These are phyloP conservation scores for Pinna nobilis DNA, from an alignment of 1,140 invertebrate species.

Conservation along the genomic window DNA sequence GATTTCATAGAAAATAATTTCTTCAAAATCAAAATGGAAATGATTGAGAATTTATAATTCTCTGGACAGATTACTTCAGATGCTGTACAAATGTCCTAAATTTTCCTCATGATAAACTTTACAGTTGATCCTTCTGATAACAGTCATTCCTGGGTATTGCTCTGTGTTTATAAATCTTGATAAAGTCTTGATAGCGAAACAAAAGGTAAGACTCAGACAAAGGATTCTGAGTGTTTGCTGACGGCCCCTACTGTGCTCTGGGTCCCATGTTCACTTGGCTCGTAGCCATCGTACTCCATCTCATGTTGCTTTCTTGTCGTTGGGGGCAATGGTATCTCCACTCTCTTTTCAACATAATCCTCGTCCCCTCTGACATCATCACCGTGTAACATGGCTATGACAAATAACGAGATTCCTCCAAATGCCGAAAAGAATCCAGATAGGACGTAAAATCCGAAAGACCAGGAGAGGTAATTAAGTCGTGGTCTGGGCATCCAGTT, in stretches of 20 bases:
- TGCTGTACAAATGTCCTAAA: too few relatives aligned
- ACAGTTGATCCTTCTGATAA: too few relatives aligned
- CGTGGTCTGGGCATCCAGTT: slow-evolving; percentile 97
- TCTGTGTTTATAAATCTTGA: too few relatives aligned
- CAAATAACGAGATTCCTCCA: slow-evolving; percentile 64
- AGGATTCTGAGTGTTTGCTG: slow-evolving; percentile 17
- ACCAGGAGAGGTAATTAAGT: slow-evolving; percentile 97
- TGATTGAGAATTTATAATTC: too few relatives aligned
- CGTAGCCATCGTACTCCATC: background rate
- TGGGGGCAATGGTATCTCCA: slow-evolving; percentile 7
- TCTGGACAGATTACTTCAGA: too few relatives aligned
- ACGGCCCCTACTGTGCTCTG: background rate
- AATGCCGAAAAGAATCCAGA: slow-evolving; percentile 83
- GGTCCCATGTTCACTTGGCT: slow-evolving; percentile 6
- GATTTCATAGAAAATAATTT: too few relatives aligned
- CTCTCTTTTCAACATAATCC: slow-evolving; percentile 32
- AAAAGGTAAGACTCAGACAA: background rate
- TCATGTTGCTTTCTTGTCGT: background rate
- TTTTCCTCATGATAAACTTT: too few relatives aligned
- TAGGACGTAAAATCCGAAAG: slow-evolving; percentile 92
- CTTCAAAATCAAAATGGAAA: too few relatives aligned
- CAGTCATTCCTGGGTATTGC: too few relatives aligned
- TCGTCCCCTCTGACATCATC: slow-evolving; percentile 37
- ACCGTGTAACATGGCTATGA: slow-evolving; percentile 58
- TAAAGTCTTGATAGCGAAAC: background rate